Evolutionary conservation across 2,797 vertebrate species (phyloP).

Genomic region (Poecile montanus): DNA sequence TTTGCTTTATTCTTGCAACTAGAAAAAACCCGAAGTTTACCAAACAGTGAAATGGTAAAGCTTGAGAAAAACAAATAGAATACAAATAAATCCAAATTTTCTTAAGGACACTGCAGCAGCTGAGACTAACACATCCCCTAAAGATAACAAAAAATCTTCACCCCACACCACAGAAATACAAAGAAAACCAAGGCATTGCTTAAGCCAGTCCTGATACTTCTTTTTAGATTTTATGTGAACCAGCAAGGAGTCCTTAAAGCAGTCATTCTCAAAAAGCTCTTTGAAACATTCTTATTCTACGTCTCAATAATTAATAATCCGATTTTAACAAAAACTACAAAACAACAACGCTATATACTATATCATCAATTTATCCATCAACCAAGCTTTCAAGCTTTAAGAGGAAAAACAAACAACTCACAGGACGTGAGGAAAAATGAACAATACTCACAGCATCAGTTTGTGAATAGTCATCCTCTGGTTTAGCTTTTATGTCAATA

Average conservation of each 20-base stretch:
- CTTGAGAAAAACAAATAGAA: neutral
- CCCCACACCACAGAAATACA: neutral
- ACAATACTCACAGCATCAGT: slow-evolving; percentile 79
- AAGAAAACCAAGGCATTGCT: neutral
- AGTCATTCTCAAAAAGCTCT: neutral
- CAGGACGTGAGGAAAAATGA: neutral
- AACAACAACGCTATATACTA: neutral
- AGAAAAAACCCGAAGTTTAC: neutral
- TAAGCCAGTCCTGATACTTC: neutral
- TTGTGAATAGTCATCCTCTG: slow-evolving; percentile 70
- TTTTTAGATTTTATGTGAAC: neutral
- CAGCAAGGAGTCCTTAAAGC: neutral
- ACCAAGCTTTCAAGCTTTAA: neutral
- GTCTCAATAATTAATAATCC: neutral
- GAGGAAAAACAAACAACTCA: neutral
- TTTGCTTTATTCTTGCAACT: neutral
- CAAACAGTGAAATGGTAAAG: neutral
- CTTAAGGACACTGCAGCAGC: neutral
- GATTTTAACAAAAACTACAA: neutral
- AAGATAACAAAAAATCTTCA: neutral
- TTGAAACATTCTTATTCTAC: neutral
- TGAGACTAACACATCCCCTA: neutral
- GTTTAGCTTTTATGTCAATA: slow-evolving; percentile 80
- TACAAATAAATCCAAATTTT: neutral
- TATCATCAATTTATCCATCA: neutral